Conservation (phyloP, 2,113 vertebrate genomes). For the Aphelocoma coerulescens region DNA sequence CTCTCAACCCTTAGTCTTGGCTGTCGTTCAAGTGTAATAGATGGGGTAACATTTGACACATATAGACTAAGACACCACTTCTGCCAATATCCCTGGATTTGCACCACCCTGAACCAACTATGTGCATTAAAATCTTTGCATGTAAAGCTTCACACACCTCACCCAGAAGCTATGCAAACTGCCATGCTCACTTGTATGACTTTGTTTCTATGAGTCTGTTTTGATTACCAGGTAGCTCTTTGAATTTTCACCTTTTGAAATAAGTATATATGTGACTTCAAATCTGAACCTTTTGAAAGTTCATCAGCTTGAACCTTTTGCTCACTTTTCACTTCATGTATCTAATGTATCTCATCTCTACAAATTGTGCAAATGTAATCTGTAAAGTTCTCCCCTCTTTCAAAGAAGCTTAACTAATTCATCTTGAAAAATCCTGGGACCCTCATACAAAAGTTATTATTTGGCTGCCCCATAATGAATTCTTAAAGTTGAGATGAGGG, state of each 20-base stretch:
- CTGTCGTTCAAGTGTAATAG: neutral
- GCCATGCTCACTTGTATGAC: neutral
- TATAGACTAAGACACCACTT: neutral
- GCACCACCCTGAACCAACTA: neutral
- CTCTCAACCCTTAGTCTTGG: neutral
- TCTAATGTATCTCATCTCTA: neutral
- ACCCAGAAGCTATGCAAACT: neutral
- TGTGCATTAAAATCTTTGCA: neutral
- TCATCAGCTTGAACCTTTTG: neutral
- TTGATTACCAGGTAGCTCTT: neutral
- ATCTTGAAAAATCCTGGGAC: neutral
- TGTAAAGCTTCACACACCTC: neutral
- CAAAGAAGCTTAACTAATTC: neutral
- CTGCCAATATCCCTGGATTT: neutral
- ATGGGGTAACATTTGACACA: neutral
- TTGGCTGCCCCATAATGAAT: neutral
- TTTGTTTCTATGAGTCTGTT: neutral
- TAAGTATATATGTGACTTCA: neutral
- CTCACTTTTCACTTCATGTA: neutral
- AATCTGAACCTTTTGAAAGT: neutral
- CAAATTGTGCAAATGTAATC: neutral
- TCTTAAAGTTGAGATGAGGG: neutral
- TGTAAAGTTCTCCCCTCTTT: neutral
- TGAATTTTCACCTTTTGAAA: neutral
- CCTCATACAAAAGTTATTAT: neutral